Base-by-base conservation (phyloP, 2,888 invertebrate species). In the Idaea biselata region DNA sequence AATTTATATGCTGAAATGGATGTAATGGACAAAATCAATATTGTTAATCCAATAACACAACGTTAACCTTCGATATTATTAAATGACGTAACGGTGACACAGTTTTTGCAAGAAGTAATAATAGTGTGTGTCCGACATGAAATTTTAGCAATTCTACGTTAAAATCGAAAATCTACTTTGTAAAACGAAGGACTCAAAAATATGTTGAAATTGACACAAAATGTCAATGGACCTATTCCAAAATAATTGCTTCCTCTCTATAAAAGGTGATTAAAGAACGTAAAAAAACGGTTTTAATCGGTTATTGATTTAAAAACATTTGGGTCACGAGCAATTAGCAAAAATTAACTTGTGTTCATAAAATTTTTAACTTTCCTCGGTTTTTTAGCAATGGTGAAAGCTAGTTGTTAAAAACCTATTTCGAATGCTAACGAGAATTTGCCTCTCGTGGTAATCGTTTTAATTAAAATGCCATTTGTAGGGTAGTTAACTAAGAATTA, bases 301-400 rank as follows among this genome's bases (percentile, higher is more conserved):
- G 55, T 61, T 63, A 62, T 53, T 58, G 59, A 61, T 59, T 60
- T 16, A 33, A 56, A 53, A 62, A 58, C 54, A 65, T 63, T 61
- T 60, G 55, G 63, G 62, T 61, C 64, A 62, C 31, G 62, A 62
- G 25, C 68, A 65, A 64, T 70, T 63, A 67, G 57, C 60, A 59
- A 63, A 18, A 60, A 61, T 62, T 68, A 55, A 17, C 7, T 55
- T 55, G 55, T 55, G 17, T 17, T 17, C 16, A 17, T 55, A 55
- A 55, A 55, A 17, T 16, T 55, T 55, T 55, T 55, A n/a, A 55
- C 55, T 55, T 55, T 55, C 55, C 17, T 55, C 16, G 16, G 55
- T 5, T 55, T 55, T 55, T 17, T 17, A 16, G 55, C 55, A 17
- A 8, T 55, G 55, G 55, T 17, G 55, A 17, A 55, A 55, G 17